Evolutionary conservation across 2,888 invertebrate species (phyloP), one percentile per base, ranked within the genome.

Genomic region (Rapana venosa): DNA sequence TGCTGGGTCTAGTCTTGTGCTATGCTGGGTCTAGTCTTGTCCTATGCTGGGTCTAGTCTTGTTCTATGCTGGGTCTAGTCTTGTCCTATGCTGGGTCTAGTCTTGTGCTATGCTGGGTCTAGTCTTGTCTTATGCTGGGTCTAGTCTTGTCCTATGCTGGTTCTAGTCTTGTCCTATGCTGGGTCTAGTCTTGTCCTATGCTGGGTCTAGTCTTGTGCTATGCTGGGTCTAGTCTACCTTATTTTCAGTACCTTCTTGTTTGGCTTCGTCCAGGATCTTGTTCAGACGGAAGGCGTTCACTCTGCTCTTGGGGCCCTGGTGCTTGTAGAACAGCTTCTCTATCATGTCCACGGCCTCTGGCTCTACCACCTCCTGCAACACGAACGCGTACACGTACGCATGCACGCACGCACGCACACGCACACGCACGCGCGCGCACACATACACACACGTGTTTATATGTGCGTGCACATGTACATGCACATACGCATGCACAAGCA

Each of bases 221-320:
- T 47, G 47, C 1, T 66, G 20, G 20, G 20, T 66, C 26, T 13
- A 74, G 77, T 35, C 11, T 20, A 79, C 15, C 17, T 15, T 79
- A 2, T 47, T 47, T 47, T 5, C 47, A 47, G 74, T 91, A 93
- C 94, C 93, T 92, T 90, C 90, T 83, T 85, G 87, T 35, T 93
- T 93, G 20, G 93, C 90, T 83, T 94, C 93, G 56, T 98, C 98
- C 93, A 99, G 97, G 92, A 99, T 98, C 95, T 98, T 97, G 96
- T 98, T 98, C 56, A 99, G 97, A 95, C 99, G 98, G 96, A 97
- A 97, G 98, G 98, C 98, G 96, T 98, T 98, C 6, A 99, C 98
- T 96, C 98, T 98, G 93, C 98, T 97, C 94, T 98, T 98, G 58
- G 92, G 92, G 26, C 98, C 98, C 30, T 99, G 98, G 90, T 98